Evolutionary conservation across 2,797 vertebrate species (phyloP).

Genomic region (Cynodonichthys magdalenae): DNA sequence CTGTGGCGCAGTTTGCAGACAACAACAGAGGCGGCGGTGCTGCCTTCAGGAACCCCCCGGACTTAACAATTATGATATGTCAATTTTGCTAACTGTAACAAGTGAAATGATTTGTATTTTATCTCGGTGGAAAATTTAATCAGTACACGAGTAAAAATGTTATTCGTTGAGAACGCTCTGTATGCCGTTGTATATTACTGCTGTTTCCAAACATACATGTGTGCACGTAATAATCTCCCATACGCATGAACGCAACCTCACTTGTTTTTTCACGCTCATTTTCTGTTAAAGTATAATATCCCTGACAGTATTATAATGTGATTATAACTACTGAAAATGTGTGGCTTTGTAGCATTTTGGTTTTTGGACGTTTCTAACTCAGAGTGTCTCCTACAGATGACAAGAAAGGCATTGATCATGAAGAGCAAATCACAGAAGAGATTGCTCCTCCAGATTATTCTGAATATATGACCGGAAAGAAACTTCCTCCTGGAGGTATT

Average conservation of each 20-base stretch:
- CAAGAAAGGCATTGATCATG: constrained; percentile 98
- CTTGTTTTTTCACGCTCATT: no score
- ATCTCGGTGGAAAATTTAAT: no score
- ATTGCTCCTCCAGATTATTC: constrained; percentile 98
- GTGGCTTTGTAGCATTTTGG: neutral
- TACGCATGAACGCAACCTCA: no score
- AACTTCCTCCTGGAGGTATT: constrained; percentile 96
- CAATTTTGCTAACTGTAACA: no score
- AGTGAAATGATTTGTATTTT: no score
- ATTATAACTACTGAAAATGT: neutral
- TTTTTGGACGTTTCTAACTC: neutral
- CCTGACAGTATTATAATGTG: neutral
- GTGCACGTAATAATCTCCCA: no score
- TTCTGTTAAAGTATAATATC: neutral
- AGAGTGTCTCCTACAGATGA: constrained; percentile 84
- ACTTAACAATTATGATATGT: constrained; percentile 1
- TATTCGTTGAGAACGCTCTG: no score
- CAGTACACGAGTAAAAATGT: no score
- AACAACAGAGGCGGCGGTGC: constrained; percentile 42
- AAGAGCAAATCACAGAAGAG: constrained; percentile 95
- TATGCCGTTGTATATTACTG: no score
- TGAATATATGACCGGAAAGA: constrained; percentile 99
- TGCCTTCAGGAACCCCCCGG: constrained; percentile 56
- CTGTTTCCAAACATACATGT: no score
- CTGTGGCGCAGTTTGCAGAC: constrained; percentile 97